These are phyloP conservation scores for Apogon talboti DNA, from an alignment of 2,797 vertebrate species.

Conservation along the genomic window DNA sequence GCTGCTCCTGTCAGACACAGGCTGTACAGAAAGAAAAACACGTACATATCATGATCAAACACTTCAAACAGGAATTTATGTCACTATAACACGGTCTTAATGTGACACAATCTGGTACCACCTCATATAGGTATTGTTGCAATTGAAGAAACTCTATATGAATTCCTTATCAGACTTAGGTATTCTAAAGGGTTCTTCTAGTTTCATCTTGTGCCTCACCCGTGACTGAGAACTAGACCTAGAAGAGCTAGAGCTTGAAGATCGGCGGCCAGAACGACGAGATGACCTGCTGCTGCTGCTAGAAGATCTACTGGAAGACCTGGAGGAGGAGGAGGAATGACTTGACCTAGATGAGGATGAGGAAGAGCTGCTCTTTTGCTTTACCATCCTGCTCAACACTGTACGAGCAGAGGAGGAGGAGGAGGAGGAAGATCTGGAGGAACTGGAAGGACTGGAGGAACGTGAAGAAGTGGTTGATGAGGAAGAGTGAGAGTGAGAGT, in stretches of 20 bases:
- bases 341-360: constrained; percentile 12
- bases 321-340: constrained; percentile 39
- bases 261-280: background rate
- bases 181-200: background rate
- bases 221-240: constrained; percentile 52
- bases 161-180: background rate
- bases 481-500: constrained; percentile 50
- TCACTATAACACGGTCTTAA: background rate
- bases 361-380: background rate
- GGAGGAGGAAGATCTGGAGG: constrained; percentile 1
- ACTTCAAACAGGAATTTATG: background rate
- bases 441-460: constrained; percentile 42
- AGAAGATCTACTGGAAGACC: constrained; percentile 49
- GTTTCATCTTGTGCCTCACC: constrained; percentile 41
- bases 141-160: constrained; percentile 23
- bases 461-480: constrained; percentile 48
- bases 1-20: constrained; percentile 48
- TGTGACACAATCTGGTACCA: constrained; percentile 26
- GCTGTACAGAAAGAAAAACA: constrained; percentile 57
- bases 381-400: no score
- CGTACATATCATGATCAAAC: constrained; percentile 16
- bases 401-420: background rate
- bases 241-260: constrained; percentile 16
- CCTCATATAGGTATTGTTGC: constrained; percentile 68
- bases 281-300: constrained; percentile 1